Evolutionary conservation across 2,797 vertebrate genomes (phyloP).

Genomic region (Heteromormyrus szaboi): DNA sequence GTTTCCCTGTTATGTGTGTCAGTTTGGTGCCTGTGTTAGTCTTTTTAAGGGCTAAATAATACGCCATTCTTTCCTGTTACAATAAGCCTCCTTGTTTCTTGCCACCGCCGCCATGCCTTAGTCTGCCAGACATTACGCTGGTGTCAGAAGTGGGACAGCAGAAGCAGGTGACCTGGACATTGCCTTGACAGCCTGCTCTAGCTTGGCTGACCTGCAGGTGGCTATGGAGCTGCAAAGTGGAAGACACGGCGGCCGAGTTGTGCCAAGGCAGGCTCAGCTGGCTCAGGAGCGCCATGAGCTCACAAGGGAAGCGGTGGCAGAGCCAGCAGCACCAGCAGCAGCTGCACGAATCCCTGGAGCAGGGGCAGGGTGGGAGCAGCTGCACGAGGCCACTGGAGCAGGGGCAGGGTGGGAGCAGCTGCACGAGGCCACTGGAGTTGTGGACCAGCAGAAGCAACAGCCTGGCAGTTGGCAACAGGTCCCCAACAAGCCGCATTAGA

Average conservation of each 20-base stretch:
- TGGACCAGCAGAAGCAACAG: not conserved
- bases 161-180: not conserved
- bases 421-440: not conserved
- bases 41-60: not conserved
- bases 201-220: not conserved
- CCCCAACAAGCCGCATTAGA: not conserved
- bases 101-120: not conserved
- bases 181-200: not conserved
- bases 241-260: no score
- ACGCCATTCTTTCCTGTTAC: not conserved
- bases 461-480: not conserved
- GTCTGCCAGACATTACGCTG: not conserved
- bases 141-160: not conserved
- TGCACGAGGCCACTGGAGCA: no score
- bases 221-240: not conserved
- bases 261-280: no score
- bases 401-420: no score
- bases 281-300: not conserved
- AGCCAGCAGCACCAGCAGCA: no score
- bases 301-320: not conserved
- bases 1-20: not conserved
- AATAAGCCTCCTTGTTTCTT: not conserved
- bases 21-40: not conserved
- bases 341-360: not conserved
- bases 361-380: no score